Percentiles rank a stretch among this genome's conserved stretches.
These are phyloP conservation scores for Sitophilus oryzae DNA, from an alignment of 1,140 invertebrate genomes.

Conservation along the genomic window DNA sequence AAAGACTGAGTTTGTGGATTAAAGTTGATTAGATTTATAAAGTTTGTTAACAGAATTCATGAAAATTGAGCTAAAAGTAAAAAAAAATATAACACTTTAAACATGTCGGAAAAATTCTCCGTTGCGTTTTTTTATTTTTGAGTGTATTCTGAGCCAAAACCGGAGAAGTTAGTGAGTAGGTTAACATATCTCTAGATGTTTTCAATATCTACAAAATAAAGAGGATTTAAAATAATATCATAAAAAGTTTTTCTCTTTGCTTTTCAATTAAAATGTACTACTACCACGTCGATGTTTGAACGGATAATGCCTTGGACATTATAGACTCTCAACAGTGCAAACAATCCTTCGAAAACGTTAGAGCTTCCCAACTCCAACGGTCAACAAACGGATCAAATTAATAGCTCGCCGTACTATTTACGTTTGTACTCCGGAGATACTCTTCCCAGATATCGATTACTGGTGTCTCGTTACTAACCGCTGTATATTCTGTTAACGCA, in stretches of 20 bases:
- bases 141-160: no score
- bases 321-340: background rate
- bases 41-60: no score
- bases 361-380: background rate
- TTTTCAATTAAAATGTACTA: background rate
- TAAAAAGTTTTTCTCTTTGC: background rate
- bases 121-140: no score
- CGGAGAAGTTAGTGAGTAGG: no score
- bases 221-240: background rate
- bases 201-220: no score
- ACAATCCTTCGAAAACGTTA: background rate
- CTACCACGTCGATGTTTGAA: background rate
- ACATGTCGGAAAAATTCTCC: no score
- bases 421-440: background rate
- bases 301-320: background rate
- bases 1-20: no score
- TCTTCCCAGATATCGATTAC: background rate
- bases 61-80: no score
- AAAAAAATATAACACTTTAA: no score
- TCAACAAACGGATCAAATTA: background rate
- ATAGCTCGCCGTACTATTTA: background rate
- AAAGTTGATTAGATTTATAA: no score
- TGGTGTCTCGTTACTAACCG: background rate
- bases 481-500: no score
- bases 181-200: no score